Conservation (phyloP, 2,113 vertebrate species). For the Miniopterus natalensis region DNA sequence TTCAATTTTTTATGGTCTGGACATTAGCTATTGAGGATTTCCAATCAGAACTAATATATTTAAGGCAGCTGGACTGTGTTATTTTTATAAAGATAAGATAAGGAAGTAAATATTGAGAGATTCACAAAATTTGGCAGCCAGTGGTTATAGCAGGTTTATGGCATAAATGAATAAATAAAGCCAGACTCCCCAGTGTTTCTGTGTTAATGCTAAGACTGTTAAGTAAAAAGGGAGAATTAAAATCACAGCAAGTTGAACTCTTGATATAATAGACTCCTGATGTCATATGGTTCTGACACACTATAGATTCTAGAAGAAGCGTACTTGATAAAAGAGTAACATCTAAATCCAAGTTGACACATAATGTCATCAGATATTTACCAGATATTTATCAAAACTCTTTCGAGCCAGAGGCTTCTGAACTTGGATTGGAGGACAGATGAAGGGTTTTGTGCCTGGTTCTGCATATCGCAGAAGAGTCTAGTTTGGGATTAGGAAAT, state of each 20-base stretch:
- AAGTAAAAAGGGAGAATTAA: constrained; percentile 54
- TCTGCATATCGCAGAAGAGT: background rate
- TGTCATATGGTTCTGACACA: background rate
- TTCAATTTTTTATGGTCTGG: background rate
- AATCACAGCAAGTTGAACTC: constrained; percentile 34
- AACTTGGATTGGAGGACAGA: background rate
- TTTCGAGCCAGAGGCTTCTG: background rate
- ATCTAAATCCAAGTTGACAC: background rate
- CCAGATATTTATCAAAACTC: background rate
- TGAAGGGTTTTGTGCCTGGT: background rate
- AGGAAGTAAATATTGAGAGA: background rate
- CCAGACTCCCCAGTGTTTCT: background rate
- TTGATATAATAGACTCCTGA: background rate
- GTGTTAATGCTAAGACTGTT: background rate
- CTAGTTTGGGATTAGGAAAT: background rate
- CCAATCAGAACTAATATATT: background rate
- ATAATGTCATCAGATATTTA: background rate
- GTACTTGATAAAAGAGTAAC: background rate
- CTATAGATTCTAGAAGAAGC: background rate
- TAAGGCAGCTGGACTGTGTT: background rate
- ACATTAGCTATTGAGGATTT: background rate
- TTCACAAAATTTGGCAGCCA: background rate
- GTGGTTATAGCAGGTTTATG: background rate
- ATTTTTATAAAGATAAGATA: background rate
- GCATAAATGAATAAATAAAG: background rate